A percentile compares a stretch with the other conserved stretches of the same genome.
These are phyloP conservation scores for Eristalis arbustorum DNA, from an alignment of 2,888 invertebrate genomes.

Conservation along the genomic window DNA sequence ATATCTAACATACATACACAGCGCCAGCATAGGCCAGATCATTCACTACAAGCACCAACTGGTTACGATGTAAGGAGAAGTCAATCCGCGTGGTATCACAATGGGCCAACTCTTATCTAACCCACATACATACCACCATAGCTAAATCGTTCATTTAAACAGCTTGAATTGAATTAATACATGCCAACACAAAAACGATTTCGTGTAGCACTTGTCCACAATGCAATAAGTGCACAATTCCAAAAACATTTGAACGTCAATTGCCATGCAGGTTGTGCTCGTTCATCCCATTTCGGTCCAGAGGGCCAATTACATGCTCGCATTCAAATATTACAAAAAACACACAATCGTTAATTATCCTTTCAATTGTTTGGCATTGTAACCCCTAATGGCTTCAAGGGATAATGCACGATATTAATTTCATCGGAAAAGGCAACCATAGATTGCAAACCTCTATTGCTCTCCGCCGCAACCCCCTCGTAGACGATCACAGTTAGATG, in stretches of 20 bases:
- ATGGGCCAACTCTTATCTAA: too few relatives aligned
- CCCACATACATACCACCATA: too few relatives aligned
- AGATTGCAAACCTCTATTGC: neutral
- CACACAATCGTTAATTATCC: neutral
- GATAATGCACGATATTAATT: neutral
- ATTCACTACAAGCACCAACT: too few relatives aligned
- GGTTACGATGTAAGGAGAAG: too few relatives aligned
- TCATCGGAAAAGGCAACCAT: neutral
- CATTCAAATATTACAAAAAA: neutral
- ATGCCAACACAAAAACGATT: neutral
- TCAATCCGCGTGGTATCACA: too few relatives aligned
- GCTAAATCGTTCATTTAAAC: too few relatives aligned
- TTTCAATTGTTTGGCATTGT: neutral
- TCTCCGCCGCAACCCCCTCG: neutral
- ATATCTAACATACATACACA: too few relatives aligned
- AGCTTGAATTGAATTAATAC: too few relatives aligned
- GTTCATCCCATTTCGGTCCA: neutral
- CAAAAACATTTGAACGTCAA: neutral
- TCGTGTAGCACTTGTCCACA: neutral
- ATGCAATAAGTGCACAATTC: neutral
- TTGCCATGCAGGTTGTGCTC: neutral
- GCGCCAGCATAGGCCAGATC: too few relatives aligned
- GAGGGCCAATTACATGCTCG: neutral
- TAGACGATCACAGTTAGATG: neutral
- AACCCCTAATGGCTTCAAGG: neutral